A percentile compares a stretch with the other conserved stretches of the same genome.
These are phyloP conservation scores for Herpetotheres cachinnans DNA, from an alignment of 2,113 vertebrate genomes.

Conservation along the genomic window DNA sequence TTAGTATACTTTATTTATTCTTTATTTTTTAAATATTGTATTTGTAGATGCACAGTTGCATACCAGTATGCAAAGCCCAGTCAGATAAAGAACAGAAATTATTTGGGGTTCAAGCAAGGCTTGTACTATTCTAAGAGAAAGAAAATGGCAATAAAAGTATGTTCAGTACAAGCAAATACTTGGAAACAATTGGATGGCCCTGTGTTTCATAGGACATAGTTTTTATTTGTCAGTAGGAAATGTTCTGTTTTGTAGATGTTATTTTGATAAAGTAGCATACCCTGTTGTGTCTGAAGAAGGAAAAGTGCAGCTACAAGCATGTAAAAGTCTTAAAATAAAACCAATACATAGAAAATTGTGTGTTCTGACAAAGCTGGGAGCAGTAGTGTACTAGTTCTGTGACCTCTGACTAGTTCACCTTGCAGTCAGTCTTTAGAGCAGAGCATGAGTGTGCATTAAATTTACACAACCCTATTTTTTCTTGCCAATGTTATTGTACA, in stretches of 20 bases:
- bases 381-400: background rate
- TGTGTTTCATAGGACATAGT: background rate
- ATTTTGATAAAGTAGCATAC: background rate
- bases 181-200: background rate
- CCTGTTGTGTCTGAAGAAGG: background rate
- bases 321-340: background rate
- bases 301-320: background rate
- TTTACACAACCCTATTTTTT: background rate
- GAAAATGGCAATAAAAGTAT: background rate
- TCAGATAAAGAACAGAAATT: background rate
- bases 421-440: background rate
- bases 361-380: background rate
- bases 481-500: background rate
- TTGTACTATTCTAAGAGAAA: background rate
- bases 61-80: background rate
- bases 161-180: background rate
- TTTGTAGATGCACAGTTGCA: background rate
- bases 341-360: background rate
- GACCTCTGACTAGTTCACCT: background rate
- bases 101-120: background rate
- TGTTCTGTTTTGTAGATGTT: background rate
- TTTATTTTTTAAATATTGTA: background rate
- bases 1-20: slow-evolving; percentile 35
- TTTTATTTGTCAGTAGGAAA: background rate
- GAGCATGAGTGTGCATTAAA: background rate